Percentiles rank a stretch among this genome's conserved stretches.
phyloP scores from a whole-genome alignment of 2,888 invertebrate genomes.

The Tiliacea citrago region DNA sequence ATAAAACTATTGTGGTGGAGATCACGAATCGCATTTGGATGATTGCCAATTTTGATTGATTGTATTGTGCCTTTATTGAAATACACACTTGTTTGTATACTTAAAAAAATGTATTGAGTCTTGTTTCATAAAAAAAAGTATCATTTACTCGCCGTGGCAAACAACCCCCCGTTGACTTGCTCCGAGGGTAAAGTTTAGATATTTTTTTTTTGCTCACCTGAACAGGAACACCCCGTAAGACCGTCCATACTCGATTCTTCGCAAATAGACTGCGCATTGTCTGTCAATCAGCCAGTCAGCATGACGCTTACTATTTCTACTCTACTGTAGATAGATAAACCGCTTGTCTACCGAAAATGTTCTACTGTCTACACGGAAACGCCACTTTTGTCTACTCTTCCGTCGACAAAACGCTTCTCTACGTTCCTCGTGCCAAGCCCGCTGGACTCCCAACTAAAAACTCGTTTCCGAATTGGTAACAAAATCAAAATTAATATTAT shows the following conservation, averaged over 20 bases:
- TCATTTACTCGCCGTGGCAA: background rate
- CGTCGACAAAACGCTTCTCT: too few species aligned
- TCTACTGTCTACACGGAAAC: too few species aligned
- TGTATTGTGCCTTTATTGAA: background rate
- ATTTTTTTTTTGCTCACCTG: too few species aligned
- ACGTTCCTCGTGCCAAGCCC: too few species aligned
- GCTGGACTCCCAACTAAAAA: background rate
- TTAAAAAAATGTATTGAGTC: background rate
- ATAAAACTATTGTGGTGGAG: slow-evolving; percentile 41
- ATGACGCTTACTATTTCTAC: too few species aligned
- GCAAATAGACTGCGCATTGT: too few species aligned
- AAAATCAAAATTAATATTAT: background rate
- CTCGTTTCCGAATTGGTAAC: background rate
- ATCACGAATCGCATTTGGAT: slow-evolving; percentile 35
- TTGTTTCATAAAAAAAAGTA: background rate
- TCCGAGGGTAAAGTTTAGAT: background rate
- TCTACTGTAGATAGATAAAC: too few species aligned
- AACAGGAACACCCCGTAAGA: background rate
- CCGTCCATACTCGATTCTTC: background rate
- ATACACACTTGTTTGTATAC: background rate
- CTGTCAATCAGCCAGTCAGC: background rate
- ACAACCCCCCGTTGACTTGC: background rate
- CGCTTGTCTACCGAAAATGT: too few species aligned
- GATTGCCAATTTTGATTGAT: slow-evolving; percentile 6
- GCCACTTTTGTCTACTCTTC: too few species aligned